phyloP scores from a whole-genome alignment of 2,113 vertebrate species.

The Pelobates fuscus region DNA sequence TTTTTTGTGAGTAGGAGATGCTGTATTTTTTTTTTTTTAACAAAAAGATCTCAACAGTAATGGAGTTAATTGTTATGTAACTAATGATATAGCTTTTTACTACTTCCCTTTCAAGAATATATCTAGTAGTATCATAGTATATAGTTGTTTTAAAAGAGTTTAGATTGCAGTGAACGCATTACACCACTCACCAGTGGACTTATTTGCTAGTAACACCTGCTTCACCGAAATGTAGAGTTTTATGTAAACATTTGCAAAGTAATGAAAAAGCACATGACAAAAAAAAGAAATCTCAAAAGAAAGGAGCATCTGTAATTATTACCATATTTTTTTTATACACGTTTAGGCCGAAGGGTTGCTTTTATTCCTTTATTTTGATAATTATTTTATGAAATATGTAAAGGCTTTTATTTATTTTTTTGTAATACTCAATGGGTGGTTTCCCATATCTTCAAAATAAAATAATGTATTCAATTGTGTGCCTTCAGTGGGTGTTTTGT shows the following conservation, averaged over 20 bases:
- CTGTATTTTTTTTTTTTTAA: too few species aligned
- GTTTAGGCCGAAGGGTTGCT: slow-evolving; percentile 23
- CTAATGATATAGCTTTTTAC: too few species aligned
- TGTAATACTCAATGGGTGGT: slow-evolving; percentile 34
- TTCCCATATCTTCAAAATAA: slow-evolving; percentile 12
- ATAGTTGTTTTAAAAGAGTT: too few species aligned
- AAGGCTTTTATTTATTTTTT: slow-evolving; percentile 34
- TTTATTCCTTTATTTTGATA: slow-evolving; percentile 18
- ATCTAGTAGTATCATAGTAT: too few species aligned
- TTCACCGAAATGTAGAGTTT: background rate
- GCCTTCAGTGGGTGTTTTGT: slow-evolving; percentile 36
- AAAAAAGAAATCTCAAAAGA: background rate
- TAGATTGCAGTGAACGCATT: too few species aligned
- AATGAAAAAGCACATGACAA: background rate
- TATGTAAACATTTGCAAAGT: background rate
- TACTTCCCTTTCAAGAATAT: too few species aligned
- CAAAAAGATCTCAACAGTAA: too few species aligned
- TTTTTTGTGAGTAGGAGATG: too few species aligned
- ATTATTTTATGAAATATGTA: slow-evolving; percentile 37
- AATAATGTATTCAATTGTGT: slow-evolving; percentile 22
- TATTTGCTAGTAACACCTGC: background rate
- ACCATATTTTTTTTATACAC: slow-evolving; percentile 27
- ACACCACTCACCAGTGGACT: background rate
- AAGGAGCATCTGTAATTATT: slow-evolving; percentile 35
- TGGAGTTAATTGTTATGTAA: too few species aligned